Evolutionary conservation across 2,113 vertebrate species (phyloP), one percentile per base, ranked within the genome.

Genomic region (Suncus etruscus): DNA sequence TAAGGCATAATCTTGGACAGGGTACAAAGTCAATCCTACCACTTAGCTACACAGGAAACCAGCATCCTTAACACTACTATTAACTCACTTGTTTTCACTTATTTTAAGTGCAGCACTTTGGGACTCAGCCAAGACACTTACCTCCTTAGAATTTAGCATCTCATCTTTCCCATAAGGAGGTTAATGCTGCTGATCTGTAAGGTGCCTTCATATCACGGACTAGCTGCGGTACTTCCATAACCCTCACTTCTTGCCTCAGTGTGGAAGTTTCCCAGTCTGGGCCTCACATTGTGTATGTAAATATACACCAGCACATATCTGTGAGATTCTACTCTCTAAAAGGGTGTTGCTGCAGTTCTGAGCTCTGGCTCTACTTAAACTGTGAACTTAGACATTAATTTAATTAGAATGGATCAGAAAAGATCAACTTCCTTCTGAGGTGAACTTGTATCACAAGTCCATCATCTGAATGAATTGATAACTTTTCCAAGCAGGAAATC

Each of bases 21-120:
- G 29, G 16, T 75, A 63, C 70, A 76, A 66, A 92, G 75, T 70
- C 58, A 69, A 86, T 85, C 75, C 27, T 31, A 29, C 54, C 22
- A 8, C 48, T 76, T 79, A 48, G 24, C 70, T 58, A 29, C 22
- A 54, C 32, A 80, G 90, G 95, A 91, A 94, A 82, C 61, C 70
- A 87, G 83, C 90, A 91, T 91, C 85, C 82, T 69, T 76, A 89
- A 93, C 72, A 61, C 51, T 11, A 24, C 70, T 72, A 66, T 51
- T 25, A 87, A 89, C 70, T 79, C 61, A 63, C 75, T 92, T 89
- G 79, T 91, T 93, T 91, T 94, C 31, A 91, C 79, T 91, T 89
- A 84, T 89, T 86, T 90, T 87, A 76, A 89, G 92, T 54, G 69
- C 14, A 69, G 83, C 83, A 63, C 68, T 83, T 93, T 88, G 86